Evolutionary conservation across 1,140 invertebrate genomes (phyloP).

Genomic region (Maconellicoccus hirsutus): DNA sequence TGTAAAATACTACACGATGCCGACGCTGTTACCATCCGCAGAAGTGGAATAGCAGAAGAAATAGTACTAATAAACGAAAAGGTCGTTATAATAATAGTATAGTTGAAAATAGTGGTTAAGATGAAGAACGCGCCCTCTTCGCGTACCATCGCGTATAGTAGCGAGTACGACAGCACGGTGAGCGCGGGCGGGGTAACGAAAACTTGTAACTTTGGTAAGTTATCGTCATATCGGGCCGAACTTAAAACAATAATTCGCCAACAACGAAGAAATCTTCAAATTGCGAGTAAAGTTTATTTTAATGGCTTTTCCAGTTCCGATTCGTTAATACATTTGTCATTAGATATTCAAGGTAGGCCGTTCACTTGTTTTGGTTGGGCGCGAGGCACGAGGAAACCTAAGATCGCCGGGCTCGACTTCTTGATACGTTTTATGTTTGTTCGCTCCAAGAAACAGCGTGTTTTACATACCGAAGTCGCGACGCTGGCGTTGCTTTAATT

Average conservation of each 20-base stretch:
- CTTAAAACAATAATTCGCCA: conserved; percentile 21
- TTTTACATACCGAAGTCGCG: no score
- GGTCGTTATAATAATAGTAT: conserved; percentile 19
- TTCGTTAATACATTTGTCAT: conserved; percentile 21
- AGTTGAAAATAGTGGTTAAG: conserved; percentile 5
- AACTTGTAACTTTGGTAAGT: conserved; percentile 17
- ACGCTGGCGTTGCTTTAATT: no score
- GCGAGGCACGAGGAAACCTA: no score
- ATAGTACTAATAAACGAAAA: conserved; percentile 19
- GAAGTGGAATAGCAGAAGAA: not conserved
- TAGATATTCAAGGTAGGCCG: conserved; percentile 19
- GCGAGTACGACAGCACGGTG: not conserved
- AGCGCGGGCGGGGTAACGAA: not conserved
- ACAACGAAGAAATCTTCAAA: conserved; percentile 21
- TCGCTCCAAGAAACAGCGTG: no score
- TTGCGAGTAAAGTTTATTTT: conserved; percentile 18
- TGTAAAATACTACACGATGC: not conserved
- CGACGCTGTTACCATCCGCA: not conserved
- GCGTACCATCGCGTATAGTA: not conserved
- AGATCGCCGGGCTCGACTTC: no score
- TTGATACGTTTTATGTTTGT: no score
- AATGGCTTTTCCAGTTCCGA: conserved; percentile 21
- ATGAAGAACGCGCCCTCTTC: not conserved
- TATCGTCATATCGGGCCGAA: conserved; percentile 21
- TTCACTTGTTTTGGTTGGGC: not conserved